These are phyloP conservation scores for Drosophila mimica DNA, from an alignment of 2,888 invertebrate species.

Conservation along the genomic window DNA sequence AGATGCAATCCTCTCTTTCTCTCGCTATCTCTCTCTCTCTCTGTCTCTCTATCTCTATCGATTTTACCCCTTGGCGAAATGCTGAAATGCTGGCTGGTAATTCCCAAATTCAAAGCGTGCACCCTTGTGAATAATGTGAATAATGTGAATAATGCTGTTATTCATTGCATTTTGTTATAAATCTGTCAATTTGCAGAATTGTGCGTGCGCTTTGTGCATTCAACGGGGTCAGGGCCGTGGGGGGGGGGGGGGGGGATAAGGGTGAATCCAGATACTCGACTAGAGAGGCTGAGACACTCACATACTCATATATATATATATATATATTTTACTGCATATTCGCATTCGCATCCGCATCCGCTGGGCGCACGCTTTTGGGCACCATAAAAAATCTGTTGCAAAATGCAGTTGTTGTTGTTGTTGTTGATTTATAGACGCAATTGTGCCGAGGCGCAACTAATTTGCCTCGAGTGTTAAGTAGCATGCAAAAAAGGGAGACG, in stretches of 20 bases:
- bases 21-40: too few relatives aligned
- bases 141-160: conserved; percentile 71
- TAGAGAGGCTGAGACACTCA: conserved; percentile 5
- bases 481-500: conserved; percentile 48
- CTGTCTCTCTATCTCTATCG: conserved; percentile 18
- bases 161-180: conserved; percentile 78
- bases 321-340: conserved; percentile 10
- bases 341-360: conserved; percentile 35
- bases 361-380: conserved; percentile 54
- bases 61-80: conserved; percentile 23
- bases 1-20: conserved; percentile 41
- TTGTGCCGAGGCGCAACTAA: conserved; percentile 71
- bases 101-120: conserved; percentile 15
- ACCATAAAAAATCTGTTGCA: conserved; percentile 71
- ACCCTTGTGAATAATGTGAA: conserved; percentile 49
- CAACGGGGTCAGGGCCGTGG: conserved; percentile 40
- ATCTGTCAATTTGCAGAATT: conserved; percentile 82
- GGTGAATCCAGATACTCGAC: conserved; percentile 31
- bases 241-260: not conserved
- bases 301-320: not conserved
- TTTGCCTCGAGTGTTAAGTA: conserved; percentile 73
- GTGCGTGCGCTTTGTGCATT: conserved; percentile 65
- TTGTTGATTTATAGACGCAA: conserved; percentile 71
- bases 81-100: conserved; percentile 8
- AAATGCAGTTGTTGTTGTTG: conserved; percentile 31